Percentiles rank a stretch among this genome's conserved stretches.
These are phyloP conservation scores for Cirrhinus mrigala DNA, from an alignment of 2,797 vertebrate genomes.

Conservation along the genomic window DNA sequence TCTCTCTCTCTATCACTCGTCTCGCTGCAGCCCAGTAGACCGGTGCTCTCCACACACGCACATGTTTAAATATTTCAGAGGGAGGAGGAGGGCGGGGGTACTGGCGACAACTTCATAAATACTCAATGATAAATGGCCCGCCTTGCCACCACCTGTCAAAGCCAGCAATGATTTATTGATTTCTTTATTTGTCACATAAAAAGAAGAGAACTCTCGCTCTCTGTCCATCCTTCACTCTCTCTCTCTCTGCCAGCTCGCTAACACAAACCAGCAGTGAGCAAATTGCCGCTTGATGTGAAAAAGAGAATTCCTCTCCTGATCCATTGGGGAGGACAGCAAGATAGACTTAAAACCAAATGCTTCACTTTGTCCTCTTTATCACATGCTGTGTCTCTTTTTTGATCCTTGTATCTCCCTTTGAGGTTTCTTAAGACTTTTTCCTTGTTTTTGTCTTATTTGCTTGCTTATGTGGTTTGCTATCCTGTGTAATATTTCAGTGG, in stretches of 20 bases:
- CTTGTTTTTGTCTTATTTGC: background rate
- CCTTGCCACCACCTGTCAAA: slow-evolving; percentile 75
- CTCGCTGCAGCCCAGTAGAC: slow-evolving; percentile 65
- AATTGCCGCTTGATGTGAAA: slow-evolving; percentile 66
- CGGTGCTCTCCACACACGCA: slow-evolving; percentile 74
- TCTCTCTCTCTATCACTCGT: slow-evolving; percentile 35
- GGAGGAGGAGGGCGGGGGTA: slow-evolving; percentile 59
- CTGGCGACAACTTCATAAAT: slow-evolving; percentile 78
- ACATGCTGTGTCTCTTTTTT: slow-evolving; percentile 16
- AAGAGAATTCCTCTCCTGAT: slow-evolving; percentile 59
- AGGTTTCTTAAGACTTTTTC: background rate
- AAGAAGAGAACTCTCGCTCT: slow-evolving; percentile 65
- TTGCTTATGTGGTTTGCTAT: background rate
- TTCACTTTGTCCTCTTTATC: slow-evolving; percentile 33
- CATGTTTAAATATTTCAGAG: slow-evolving; percentile 81
- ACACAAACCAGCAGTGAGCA: slow-evolving; percentile 58
- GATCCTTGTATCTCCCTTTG: slow-evolving; percentile 1
- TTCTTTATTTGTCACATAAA: slow-evolving; percentile 83
- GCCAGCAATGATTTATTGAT: slow-evolving; percentile 82
- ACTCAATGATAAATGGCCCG: slow-evolving; percentile 77
- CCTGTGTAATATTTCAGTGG: slow-evolving; percentile 8
- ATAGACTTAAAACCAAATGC: slow-evolving; percentile 43
- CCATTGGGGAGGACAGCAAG: slow-evolving; percentile 38
- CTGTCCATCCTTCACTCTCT: slow-evolving; percentile 45
- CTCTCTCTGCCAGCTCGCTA: slow-evolving; percentile 50